phyloP scores from a whole-genome alignment of 2,797 vertebrate genomes.

The Hafferia zeledoni region DNA sequence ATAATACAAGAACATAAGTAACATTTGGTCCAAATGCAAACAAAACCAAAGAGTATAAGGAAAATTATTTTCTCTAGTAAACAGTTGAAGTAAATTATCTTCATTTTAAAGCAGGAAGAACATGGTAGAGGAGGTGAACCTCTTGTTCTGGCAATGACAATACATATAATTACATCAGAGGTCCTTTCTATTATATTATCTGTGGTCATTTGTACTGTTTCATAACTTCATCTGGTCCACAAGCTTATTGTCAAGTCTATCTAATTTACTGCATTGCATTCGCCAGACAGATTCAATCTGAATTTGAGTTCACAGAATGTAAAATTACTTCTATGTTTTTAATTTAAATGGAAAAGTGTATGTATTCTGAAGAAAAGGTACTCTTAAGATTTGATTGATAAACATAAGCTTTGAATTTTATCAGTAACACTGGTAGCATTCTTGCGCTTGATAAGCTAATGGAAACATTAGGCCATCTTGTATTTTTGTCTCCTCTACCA shows the following conservation, averaged over 20 bases:
- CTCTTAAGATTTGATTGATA: not conserved
- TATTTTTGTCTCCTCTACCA: not conserved
- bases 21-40: not conserved
- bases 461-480: not conserved
- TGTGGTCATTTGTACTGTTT: not conserved
- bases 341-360: not conserved
- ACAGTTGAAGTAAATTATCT: not conserved
- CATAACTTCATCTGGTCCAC: not conserved
- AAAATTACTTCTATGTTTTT: not conserved
- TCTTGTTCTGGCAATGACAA: not conserved
- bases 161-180: not conserved
- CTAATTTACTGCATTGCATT: not conserved
- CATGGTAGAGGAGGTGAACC: not conserved
- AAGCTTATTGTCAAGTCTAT: not conserved
- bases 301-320: not conserved
- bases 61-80: not conserved
- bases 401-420: not conserved
- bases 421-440: not conserved
- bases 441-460: not conserved
- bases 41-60: not conserved
- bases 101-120: not conserved
- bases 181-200: not conserved
- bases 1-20: not conserved
- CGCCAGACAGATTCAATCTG: not conserved
- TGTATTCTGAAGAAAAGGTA: rapidly evolving